These are phyloP conservation scores for Euphydryas editha DNA, from an alignment of 2,888 invertebrate species.

Conservation along the genomic window DNA sequence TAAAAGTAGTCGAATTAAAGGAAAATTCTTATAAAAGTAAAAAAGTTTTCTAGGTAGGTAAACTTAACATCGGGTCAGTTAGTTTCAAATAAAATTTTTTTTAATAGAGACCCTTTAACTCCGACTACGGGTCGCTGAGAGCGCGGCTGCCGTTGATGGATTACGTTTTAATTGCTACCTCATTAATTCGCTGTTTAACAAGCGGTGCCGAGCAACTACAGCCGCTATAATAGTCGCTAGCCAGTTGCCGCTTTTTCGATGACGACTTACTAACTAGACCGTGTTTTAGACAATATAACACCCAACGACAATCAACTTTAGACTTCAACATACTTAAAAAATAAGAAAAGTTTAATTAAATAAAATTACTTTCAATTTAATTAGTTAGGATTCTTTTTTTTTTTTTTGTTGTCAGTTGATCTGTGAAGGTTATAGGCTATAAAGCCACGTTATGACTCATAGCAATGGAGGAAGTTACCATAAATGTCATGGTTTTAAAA, in stretches of 20 bases:
- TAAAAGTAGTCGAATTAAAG: no score
- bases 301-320: background rate
- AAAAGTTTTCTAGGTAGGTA: background rate
- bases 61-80: background rate
- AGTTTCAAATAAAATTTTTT: background rate
- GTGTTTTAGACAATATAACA: background rate
- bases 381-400: no score
- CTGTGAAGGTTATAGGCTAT: no score
- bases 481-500: no score
- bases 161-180: slow-evolving; percentile 4
- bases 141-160: background rate
- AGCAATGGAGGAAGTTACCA: no score
- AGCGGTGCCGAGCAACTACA: background rate
- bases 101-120: background rate
- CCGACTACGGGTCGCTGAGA: no score
- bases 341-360: no score
- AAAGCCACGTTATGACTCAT: no score
- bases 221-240: background rate
- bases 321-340: no score
- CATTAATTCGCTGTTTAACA: background rate
- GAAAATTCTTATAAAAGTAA: no score
- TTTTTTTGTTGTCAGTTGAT: no score
- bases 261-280: background rate
- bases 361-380: no score
- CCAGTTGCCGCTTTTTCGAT: background rate